Percentiles rank a stretch among this genome's conserved stretches.
Conservation (phyloP, 2,113 vertebrate species). For the Alexandromys fortis region DNA sequence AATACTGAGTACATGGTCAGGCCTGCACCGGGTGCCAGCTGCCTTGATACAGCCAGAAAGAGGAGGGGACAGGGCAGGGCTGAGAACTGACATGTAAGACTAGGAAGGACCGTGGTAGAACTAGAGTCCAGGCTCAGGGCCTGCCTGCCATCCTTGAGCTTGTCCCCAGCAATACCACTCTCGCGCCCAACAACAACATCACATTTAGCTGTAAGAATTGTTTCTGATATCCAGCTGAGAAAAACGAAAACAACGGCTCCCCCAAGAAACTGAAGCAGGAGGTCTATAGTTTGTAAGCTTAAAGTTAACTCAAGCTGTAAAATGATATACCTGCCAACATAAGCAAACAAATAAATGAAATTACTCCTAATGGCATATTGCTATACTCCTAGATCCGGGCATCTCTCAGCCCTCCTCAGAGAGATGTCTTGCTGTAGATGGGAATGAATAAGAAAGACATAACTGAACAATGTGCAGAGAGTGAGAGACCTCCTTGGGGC, state of each 20-base stretch:
- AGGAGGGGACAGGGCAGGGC: accelerated
- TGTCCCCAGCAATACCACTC: background rate
- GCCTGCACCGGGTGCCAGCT: slow-evolving; percentile 41
- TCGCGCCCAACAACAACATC: background rate
- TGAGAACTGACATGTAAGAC: background rate
- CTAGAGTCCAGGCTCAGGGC: background rate
- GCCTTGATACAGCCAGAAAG: background rate
- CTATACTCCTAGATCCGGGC: background rate
- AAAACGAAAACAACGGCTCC: background rate
- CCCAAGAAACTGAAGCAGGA: background rate
- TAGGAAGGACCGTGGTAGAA: background rate
- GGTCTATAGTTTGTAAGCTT: background rate
- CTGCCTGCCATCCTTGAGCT: background rate
- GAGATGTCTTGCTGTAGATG: background rate
- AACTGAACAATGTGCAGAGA: background rate
- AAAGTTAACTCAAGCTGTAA: background rate
- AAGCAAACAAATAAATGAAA: background rate
- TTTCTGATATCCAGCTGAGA: background rate
- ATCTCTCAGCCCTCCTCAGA: background rate
- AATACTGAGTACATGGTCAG: slow-evolving; percentile 39
- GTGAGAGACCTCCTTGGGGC: background rate
- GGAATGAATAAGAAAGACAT: background rate
- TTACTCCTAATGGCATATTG: background rate
- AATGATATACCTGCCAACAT: background rate
- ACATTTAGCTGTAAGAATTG: background rate